Conservation (phyloP, 37 sponge, comb jelly and placozoan genomes). For the Beroe forskalii region DNA sequence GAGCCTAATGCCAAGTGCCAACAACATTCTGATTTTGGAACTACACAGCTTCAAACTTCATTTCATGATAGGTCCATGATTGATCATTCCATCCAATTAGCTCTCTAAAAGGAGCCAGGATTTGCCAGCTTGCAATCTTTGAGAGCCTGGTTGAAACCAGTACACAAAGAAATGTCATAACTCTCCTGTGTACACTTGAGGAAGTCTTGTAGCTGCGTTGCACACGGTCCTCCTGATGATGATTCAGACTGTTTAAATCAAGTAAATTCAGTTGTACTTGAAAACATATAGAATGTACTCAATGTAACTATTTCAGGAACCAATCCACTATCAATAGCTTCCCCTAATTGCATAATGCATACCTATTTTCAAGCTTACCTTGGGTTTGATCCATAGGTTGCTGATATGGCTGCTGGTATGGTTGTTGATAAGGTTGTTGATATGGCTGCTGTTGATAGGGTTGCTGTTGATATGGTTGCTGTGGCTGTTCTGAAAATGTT, state of each 20-base stretch:
- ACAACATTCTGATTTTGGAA: too few species aligned
- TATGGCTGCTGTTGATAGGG: not conserved
- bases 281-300: too few species aligned
- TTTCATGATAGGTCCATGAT: too few species aligned
- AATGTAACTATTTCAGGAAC: too few species aligned
- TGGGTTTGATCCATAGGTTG: not conserved
- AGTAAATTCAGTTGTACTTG: too few species aligned
- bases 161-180: constrained; percentile 64
- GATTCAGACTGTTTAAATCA: too few species aligned
- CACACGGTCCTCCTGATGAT: constrained; percentile 65
- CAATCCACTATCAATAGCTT: not conserved
- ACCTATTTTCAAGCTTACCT: too few species aligned
- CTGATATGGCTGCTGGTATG: constrained; percentile 37
- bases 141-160: constrained; percentile 67
- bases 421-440: constrained; percentile 45
- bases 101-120: too few species aligned
- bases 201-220: constrained; percentile 65
- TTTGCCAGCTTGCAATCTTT: constrained; percentile 67
- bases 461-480: not conserved
- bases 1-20: too few species aligned
- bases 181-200: constrained; percentile 62
- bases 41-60: too few species aligned
- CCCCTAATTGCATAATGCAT: not conserved
- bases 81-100: too few species aligned
- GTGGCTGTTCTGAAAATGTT: not conserved